Evolutionary conservation across 1,140 invertebrate genomes (phyloP).

Genomic region (Leucophenga varia): DNA sequence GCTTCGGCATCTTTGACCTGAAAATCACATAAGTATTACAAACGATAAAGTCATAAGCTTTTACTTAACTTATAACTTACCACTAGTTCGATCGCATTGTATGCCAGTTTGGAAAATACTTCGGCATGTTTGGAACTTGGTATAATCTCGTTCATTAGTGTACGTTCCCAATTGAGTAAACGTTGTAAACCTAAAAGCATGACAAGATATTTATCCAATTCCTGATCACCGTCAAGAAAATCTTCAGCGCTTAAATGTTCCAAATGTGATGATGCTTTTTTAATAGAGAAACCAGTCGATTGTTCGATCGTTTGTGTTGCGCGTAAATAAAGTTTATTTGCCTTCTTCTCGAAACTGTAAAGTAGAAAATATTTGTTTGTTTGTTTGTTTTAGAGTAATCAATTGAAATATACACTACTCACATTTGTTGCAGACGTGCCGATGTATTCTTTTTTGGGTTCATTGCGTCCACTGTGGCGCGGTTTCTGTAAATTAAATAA

Average conservation of each 20-base stretch:
- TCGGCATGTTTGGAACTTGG: slow-evolving; percentile 76
- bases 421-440: slow-evolving; percentile 51
- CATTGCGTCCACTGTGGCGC: slow-evolving; percentile 45
- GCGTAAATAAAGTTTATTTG: slow-evolving; percentile 81
- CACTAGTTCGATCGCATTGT: slow-evolving; percentile 80
- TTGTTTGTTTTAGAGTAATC: too few species aligned
- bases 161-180: slow-evolving; percentile 84
- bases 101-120: slow-evolving; percentile 82
- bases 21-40: too few species aligned
- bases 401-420: slow-evolving; percentile 7
- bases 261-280: slow-evolving; percentile 55
- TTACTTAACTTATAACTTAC: too few species aligned
- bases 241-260: slow-evolving; percentile 61
- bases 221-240: slow-evolving; percentile 74
- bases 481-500: slow-evolving; percentile 34
- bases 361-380: neutral
- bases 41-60: too few species aligned
- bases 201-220: slow-evolving; percentile 86
- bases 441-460: slow-evolving; percentile 53
- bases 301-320: slow-evolving; percentile 79
- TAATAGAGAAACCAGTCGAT: slow-evolving; percentile 67
- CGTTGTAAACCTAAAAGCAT: slow-evolving; percentile 83
- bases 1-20: slow-evolving; percentile 62
- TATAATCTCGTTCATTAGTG: slow-evolving; percentile 81
- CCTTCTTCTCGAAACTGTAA: slow-evolving; percentile 76